Evolutionary conservation across 2,113 vertebrate species (phyloP).

Genomic region (Cebus imitator): DNA sequence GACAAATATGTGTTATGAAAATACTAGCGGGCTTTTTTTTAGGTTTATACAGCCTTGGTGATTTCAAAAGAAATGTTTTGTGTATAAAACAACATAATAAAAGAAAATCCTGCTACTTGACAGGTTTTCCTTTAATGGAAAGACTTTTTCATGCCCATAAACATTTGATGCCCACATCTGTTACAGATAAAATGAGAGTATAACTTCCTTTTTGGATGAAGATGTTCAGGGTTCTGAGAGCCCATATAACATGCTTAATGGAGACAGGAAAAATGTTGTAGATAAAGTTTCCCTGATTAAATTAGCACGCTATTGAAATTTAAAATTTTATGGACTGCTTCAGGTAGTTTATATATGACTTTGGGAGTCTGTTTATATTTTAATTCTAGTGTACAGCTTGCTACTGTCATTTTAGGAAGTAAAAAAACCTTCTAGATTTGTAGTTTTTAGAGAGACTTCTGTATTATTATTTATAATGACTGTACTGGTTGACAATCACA

Average conservation of each 20-base stretch:
- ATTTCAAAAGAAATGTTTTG: conserved; percentile 80
- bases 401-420: conserved; percentile 46
- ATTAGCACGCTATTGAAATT: conserved; percentile 42
- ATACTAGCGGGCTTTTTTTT: conserved; percentile 73
- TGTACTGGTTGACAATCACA: background rate
- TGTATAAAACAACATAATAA: conserved; percentile 77
- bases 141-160: conserved; percentile 75
- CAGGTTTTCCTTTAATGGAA: conserved; percentile 71
- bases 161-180: conserved; percentile 81
- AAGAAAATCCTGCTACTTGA: conserved; percentile 77
- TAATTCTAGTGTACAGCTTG: conserved; percentile 38
- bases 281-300: conserved; percentile 48
- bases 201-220: conserved; percentile 38
- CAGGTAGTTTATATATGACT: conserved; percentile 54
- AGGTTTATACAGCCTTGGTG: conserved; percentile 78
- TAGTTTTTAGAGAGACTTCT: background rate
- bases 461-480: too few relatives aligned
- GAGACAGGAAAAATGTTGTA: conserved; percentile 48
- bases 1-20: conserved; percentile 73
- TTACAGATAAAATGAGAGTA: conserved; percentile 58
- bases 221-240: conserved; percentile 53
- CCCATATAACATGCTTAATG: conserved; percentile 60
- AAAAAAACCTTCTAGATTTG: background rate
- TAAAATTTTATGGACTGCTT: conserved; percentile 45
- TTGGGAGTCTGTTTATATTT: conserved; percentile 26